Evolutionary conservation across 2,797 vertebrate genomes (phyloP), one percentile per base, ranked within the genome.

Genomic region (Prunella strophiata): DNA sequence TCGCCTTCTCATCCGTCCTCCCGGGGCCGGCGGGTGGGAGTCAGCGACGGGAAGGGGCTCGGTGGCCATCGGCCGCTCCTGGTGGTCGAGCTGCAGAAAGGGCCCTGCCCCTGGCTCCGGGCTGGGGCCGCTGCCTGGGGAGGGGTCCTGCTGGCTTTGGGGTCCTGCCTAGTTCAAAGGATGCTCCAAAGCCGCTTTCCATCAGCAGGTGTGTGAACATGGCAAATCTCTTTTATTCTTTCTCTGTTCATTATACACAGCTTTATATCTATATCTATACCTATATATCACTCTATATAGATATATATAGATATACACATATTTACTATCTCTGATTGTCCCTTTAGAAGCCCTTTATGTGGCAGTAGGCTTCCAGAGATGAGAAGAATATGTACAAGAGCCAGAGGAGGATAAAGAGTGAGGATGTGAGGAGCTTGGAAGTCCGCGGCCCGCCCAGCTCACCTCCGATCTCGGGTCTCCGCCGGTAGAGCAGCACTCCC

Each of bases 301-400:
- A 93, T 97, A 95, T 95, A 93, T 98, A 97, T 97, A 88, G 97
- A 93, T 97, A 96, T 97, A 95, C 96, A 97, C 97, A 97, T 97
- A 98, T 97, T 97, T 97, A 97, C 97, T 98, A 97, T 95, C 97
- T 98, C 96, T 89, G 93, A 96, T 86, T 96, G 97, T 98, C 97
- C 96, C 96, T 98, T 98, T 98, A 99, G 99, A 99, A 99, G 98
- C 99, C 99, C 97, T 98, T 98, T 93, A 99, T 97, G 97, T 99
- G 98, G 98, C 99, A 99, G 98, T 99, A 99, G 95, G 99, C 99
- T 97, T 99, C 99, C 96, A 99, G 98, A 61, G 99, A 99, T 94
- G 99, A 99, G 95, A 99, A 98, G 91, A 99, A 89, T 95, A 99
- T 99, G 98, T 99, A 99, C 98, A 99, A 98, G 45, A 99, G 97